Base-by-base conservation (phyloP, 1,140 invertebrate genomes). In the Aphaenogaster rudis region DNA sequence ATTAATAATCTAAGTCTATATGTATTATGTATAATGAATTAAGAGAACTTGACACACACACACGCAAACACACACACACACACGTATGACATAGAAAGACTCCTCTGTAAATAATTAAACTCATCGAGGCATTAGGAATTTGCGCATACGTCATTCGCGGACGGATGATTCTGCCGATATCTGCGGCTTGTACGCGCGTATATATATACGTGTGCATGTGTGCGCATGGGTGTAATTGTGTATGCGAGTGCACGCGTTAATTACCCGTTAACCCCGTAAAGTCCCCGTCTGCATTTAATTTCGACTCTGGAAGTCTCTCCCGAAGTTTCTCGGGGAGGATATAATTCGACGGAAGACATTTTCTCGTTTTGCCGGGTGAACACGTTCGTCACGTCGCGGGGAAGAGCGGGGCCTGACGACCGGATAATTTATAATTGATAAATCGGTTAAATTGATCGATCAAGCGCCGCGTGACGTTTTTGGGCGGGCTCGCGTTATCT, bases 21-120 rank as follows among this genome's bases (percentile, higher is more conserved):
- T 91, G 93, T 95, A 95, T 92, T 95, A 94, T 95, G 94, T 94
- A 95, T 94, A 95, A 95, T 93, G 91, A 93, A 94, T 93, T 95
- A 95, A 94, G 93, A 91, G 93, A 92, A 95, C 93, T 95, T 93
- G 93, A 95, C 93, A 94, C 93, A 93, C 48, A 57, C 33, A 54
- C 0, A 67, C 3, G 39, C 17, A 79, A 17, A 36, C 39, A 63
- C 39, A 36, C 21, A 45, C 13, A 59, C 8, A 63, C 15, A 63
- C 42, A 64, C 59, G 64, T 67, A 67, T 48, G 28, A 93, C 93
- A 94, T 90, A 92, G 88, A 94, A 28, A 95, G 91, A 95, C 93
- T 94, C 87, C 91, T 91, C 92, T 95, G 94, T 95, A 95, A 92
- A 95, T 95, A 95, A 93, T 94, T 93, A 93, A 88, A 92, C 48